phyloP scores from a whole-genome alignment of 2,888 invertebrate genomes.

The Lepetodrilus schrolli region DNA sequence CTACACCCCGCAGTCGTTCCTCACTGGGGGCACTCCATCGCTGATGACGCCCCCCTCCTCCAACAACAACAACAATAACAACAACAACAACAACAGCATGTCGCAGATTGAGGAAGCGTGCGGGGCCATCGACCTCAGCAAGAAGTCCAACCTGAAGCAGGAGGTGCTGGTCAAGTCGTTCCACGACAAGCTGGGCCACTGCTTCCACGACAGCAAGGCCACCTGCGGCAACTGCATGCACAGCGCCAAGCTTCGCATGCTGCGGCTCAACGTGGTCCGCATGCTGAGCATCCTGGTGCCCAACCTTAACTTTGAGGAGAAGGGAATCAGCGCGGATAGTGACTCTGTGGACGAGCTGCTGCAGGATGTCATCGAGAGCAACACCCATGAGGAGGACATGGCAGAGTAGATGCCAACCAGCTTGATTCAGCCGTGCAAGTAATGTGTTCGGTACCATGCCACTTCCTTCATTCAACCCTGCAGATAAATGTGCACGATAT shows the following conservation, averaged over 20 bases:
- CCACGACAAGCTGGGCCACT: constrained; percentile 45
- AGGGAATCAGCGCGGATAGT: constrained; percentile 71
- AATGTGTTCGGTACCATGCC: no score
- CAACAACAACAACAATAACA: constrained; percentile 9
- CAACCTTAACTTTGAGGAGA: constrained; percentile 72
- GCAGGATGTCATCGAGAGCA: constrained; percentile 73
- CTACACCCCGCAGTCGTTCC: constrained; percentile 35
- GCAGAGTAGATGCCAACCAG: constrained; percentile 6
- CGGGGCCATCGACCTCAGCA: constrained; percentile 67
- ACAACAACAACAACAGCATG: no score
- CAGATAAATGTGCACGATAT: no score
- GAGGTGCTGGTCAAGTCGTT: constrained; percentile 40
- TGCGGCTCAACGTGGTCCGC: constrained; percentile 71
- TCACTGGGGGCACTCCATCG: constrained; percentile 37
- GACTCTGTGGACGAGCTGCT: constrained; percentile 73
- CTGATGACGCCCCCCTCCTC: constrained; percentile 36
- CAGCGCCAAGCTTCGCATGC: constrained; percentile 65
- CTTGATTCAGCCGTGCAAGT: no score
- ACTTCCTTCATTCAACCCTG: no score
- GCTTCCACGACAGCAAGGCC: constrained; percentile 39
- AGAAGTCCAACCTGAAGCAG: constrained; percentile 53
- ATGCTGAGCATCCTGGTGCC: constrained; percentile 74
- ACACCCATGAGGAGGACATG: constrained; percentile 67
- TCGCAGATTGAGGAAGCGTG: constrained; percentile 42
- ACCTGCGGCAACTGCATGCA: constrained; percentile 64